Conservation (phyloP, 2,797 vertebrate species). For the Florisuga fusca region DNA sequence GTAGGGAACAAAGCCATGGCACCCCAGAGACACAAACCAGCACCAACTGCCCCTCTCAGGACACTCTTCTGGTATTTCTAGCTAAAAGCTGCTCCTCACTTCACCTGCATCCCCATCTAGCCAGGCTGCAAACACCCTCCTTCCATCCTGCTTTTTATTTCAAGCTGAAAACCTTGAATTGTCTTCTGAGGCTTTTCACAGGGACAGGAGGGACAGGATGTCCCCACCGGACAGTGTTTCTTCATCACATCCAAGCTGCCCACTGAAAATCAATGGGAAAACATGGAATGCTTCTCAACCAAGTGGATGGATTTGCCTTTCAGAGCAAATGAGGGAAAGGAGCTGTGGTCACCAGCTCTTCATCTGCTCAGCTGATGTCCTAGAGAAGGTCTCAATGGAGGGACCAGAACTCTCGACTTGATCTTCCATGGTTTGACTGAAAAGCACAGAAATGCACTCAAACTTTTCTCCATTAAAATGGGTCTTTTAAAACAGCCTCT, state of each 20-base stretch:
- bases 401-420: conserved; percentile 47
- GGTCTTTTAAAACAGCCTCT: neutral
- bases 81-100: neutral
- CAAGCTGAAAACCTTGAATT: neutral
- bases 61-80: neutral
- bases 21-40: neutral
- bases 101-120: neutral
- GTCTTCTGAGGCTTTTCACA: conserved; percentile 21
- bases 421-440: conserved; percentile 20
- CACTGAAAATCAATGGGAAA: conserved; percentile 26
- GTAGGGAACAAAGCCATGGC: neutral
- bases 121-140: neutral
- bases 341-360: neutral
- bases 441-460: conserved; percentile 28
- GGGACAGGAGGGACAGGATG: conserved; percentile 11
- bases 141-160: neutral
- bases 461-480: conserved; percentile 23
- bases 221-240: conserved; percentile 14
- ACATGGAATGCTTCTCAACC: neutral
- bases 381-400: conserved; percentile 6
- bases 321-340: neutral
- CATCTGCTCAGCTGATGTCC: conserved; percentile 51
- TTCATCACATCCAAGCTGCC: conserved; percentile 23
- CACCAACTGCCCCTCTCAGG: neutral
- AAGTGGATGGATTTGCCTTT: conserved; percentile 15